Conservation (phyloP, 2,113 vertebrate species). For the Agapornis roseicollis region DNA sequence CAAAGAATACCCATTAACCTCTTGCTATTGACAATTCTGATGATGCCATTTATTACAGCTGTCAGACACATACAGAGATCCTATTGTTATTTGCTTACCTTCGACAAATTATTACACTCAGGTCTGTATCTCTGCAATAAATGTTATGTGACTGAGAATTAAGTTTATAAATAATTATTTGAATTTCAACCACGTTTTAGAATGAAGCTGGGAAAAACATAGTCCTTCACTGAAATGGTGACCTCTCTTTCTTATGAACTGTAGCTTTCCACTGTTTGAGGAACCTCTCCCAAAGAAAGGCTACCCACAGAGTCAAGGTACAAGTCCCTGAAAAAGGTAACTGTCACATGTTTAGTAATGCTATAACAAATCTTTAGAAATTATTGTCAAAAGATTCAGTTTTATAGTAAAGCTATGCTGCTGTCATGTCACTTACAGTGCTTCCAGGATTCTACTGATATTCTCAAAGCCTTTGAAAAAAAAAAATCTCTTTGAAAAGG, state of each 20-base stretch:
- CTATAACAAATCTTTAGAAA: not conserved
- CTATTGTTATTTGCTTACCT: not conserved
- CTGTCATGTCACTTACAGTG: not conserved
- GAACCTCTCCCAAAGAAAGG: not conserved
- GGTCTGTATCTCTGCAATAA: not conserved
- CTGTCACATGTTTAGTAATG: not conserved
- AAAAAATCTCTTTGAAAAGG: not conserved
- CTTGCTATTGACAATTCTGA: not conserved
- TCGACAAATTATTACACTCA: not conserved
- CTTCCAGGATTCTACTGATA: not conserved
- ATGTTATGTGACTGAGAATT: not conserved
- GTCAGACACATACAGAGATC: not conserved
- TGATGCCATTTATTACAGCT: not conserved
- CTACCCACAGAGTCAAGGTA: not conserved
- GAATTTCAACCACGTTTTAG: not conserved
- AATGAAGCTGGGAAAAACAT: not conserved
- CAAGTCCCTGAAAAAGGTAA: not conserved
- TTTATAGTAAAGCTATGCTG: not conserved
- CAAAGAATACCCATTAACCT: not conserved
- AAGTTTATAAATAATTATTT: not conserved
- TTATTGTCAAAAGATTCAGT: not conserved
- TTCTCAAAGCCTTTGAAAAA: not conserved
- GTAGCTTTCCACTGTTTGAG: not conserved
- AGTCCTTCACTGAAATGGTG: not conserved
- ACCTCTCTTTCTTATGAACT: not conserved